Evolutionary conservation across 2,888 invertebrate species (phyloP).

Genomic region (Dorcus parallelipipedus): DNA sequence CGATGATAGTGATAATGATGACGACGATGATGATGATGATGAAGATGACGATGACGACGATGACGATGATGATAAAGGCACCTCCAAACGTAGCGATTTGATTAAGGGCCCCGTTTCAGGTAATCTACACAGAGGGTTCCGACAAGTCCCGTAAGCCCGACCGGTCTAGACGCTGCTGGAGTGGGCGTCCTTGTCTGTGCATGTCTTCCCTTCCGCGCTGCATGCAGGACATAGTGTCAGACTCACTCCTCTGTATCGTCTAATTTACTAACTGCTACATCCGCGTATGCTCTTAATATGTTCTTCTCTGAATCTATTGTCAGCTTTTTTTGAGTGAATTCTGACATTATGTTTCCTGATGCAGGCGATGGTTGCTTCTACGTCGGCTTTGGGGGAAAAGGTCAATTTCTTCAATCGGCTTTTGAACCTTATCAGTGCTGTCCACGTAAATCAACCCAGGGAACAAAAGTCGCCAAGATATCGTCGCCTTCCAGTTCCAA

Average conservation of each 20-base stretch:
- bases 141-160: background rate
- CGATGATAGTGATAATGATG: slow-evolving; percentile 52
- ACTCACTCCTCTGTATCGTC: slow-evolving; percentile 39
- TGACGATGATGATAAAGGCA: slow-evolving; percentile 24
- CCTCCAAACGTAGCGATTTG: slow-evolving; percentile 28
- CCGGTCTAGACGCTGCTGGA: slow-evolving; percentile 21
- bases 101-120: slow-evolving; percentile 46
- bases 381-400: slow-evolving; percentile 90
- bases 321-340: slow-evolving; percentile 47
- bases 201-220: slow-evolving; percentile 32
- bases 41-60: slow-evolving; percentile 36
- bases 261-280: slow-evolving; percentile 17
- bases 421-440: slow-evolving; percentile 92
- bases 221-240: slow-evolving; percentile 50
- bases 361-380: slow-evolving; percentile 97
- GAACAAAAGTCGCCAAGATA: slow-evolving; percentile 36
- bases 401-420: slow-evolving; percentile 69
- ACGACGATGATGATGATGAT: slow-evolving; percentile 51
- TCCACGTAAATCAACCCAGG: slow-evolving; percentile 74
- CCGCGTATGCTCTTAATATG: background rate
- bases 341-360: slow-evolving; percentile 84
- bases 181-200: slow-evolving; percentile 44
- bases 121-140: slow-evolving; percentile 38
- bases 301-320: background rate
- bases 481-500: slow-evolving; percentile 34